A percentile compares a stretch with the other conserved stretches of the same genome.
These are phyloP conservation scores for Sinhomidia bicolor DNA, from an alignment of 2,888 invertebrate species.

Conservation along the genomic window DNA sequence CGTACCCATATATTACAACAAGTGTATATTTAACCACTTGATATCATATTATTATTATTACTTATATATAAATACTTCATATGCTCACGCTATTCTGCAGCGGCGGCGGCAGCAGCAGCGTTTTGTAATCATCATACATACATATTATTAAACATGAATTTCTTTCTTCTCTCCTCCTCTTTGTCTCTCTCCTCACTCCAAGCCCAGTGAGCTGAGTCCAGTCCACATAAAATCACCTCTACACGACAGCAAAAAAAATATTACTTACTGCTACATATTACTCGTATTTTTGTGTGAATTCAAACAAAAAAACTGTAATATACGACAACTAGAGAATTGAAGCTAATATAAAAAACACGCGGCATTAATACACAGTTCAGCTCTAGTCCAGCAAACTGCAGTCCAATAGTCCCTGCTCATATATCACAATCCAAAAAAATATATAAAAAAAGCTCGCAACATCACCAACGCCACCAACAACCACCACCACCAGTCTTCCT, in stretches of 20 bases:
- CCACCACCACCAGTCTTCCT: slow-evolving; percentile 9
- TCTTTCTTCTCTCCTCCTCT: slow-evolving; percentile 17
- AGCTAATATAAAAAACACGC: neutral
- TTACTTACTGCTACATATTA: neutral
- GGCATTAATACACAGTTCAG: neutral
- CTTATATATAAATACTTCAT: neutral
- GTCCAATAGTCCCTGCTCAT: slow-evolving; percentile 13
- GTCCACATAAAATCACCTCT: slow-evolving; percentile 18
- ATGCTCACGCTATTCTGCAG: neutral
- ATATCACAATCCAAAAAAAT: slow-evolving; percentile 25
- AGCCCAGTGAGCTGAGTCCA: neutral
- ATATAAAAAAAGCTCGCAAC: neutral
- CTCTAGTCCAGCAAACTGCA: neutral
- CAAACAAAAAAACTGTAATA: slow-evolving; percentile 20
- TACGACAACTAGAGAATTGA: neutral
- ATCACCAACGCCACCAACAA: neutral
- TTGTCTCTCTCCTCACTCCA: neutral
- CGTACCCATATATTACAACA: slow-evolving; percentile 8
- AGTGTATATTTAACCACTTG: slow-evolving; percentile 14
- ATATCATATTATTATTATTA: slow-evolving; percentile 9
- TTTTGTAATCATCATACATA: slow-evolving; percentile 40
- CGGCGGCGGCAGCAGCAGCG: neutral
- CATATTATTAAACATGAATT: slow-evolving; percentile 32
- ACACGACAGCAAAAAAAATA: slow-evolving; percentile 5
- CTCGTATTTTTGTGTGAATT: neutral